phyloP scores from a whole-genome alignment of 2,888 invertebrate species.

The Eupithecia subfuscata region DNA sequence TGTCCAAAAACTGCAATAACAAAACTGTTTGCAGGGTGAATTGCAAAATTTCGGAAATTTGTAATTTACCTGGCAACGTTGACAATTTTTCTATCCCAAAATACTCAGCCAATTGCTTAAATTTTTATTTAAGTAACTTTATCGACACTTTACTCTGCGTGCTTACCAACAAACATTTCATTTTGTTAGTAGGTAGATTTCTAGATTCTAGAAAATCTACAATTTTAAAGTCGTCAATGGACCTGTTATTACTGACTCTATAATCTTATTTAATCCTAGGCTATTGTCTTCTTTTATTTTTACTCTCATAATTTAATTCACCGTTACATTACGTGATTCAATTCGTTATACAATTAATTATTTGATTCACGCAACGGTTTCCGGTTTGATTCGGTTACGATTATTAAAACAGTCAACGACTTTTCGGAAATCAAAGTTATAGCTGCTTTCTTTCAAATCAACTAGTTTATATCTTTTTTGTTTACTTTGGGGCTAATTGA shows the following conservation, averaged over 20 bases:
- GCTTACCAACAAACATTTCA: not conserved
- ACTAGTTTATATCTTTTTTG: not conserved
- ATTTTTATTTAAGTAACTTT: not conserved
- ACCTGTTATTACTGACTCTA: not conserved
- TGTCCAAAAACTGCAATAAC: not conserved
- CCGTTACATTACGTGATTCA: conserved; percentile 59
- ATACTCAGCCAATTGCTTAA: not conserved
- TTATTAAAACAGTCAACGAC: conserved; percentile 29
- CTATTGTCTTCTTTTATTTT: conserved; percentile 37
- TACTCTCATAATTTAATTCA: conserved; percentile 34
- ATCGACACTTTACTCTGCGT: not conserved
- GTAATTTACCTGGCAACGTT: not conserved
- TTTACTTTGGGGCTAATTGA: not conserved
- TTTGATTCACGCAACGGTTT: conserved; percentile 63
- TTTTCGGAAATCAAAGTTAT: conserved; percentile 21
- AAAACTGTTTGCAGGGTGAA: not conserved
- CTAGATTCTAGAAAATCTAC: not conserved
- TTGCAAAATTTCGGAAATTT: not conserved
- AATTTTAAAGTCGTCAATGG: not conserved
- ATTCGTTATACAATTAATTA: conserved; percentile 65
- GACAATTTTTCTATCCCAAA: not conserved
- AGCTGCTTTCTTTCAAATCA: not conserved
- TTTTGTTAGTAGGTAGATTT: not conserved
- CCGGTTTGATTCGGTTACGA: conserved; percentile 61
- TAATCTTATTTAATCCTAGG: conserved; percentile 7